A percentile compares a stretch with the other conserved stretches of the same genome.
Evolutionary conservation across 1,140 invertebrate species (phyloP).

Genomic region (Oedothorax gibbosus): DNA sequence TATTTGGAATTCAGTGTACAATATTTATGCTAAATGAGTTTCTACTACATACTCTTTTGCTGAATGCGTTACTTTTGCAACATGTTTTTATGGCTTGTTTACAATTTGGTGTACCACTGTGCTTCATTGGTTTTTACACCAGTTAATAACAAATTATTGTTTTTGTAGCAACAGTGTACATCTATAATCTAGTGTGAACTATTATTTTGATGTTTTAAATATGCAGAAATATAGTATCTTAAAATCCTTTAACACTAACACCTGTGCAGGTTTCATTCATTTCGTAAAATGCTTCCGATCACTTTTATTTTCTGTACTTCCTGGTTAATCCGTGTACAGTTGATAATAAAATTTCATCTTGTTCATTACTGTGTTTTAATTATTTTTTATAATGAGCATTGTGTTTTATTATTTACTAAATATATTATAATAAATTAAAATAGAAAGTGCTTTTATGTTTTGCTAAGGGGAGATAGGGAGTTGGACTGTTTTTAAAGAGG

Average conservation of each 20-base stretch:
- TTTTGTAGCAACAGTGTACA: constrained; percentile 11
- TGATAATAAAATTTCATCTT: constrained; percentile 42
- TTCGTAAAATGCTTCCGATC: neutral
- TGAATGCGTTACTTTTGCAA: constrained; percentile 1
- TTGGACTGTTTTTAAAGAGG: too few relatives aligned
- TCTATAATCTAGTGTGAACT: constrained; percentile 37
- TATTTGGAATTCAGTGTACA: constrained; percentile 27
- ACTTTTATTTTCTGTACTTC: constrained; percentile 36
- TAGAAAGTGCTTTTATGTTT: too few relatives aligned
- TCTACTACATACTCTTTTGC: constrained; percentile 11
- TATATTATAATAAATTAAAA: too few relatives aligned
- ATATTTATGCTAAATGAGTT: constrained; percentile 32
- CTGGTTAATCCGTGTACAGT: constrained; percentile 41
- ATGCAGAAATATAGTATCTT: constrained; percentile 33
- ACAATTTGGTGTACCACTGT: neutral
- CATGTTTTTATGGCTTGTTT: constrained; percentile 1
- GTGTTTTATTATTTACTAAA: neutral
- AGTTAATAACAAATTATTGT: constrained; percentile 7
- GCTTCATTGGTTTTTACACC: constrained; percentile 18
- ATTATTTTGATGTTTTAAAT: constrained; percentile 28
- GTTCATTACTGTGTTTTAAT: constrained; percentile 10
- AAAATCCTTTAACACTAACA: constrained; percentile 15
- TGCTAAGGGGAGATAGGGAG: too few relatives aligned
- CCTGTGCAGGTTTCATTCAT: neutral
- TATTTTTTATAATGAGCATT: neutral